Percentiles rank a stretch among this genome's conserved stretches.
These are phyloP conservation scores for Aphelenchoides besseyi DNA, from an alignment of 1,140 invertebrate genomes.

Conservation along the genomic window DNA sequence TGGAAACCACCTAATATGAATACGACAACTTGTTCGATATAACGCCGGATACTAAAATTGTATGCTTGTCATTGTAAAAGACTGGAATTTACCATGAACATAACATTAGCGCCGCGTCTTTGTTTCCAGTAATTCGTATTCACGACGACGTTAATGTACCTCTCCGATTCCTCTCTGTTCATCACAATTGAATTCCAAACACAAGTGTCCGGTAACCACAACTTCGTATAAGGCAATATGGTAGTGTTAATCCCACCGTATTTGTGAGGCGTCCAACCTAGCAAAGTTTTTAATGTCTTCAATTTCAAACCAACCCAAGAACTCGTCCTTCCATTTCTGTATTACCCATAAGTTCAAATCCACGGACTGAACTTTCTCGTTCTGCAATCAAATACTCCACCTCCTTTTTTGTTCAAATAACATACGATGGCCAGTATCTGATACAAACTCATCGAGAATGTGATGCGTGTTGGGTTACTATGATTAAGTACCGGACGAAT, in stretches of 20 bases:
- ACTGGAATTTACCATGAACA: no score
- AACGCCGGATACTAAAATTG: conserved; percentile 23
- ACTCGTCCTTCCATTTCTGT: conserved; percentile 62
- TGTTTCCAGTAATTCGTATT: conserved; percentile 60
- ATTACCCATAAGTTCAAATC: conserved; percentile 62
- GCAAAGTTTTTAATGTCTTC: conserved; percentile 17
- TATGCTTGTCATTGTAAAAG: background rate
- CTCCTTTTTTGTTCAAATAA: background rate
- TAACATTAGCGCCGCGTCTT: conserved; percentile 56
- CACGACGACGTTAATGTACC: conserved; percentile 61
- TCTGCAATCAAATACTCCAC: conserved; percentile 38
- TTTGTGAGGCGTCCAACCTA: conserved; percentile 34
- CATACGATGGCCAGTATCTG: conserved; percentile 61
- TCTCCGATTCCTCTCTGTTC: conserved; percentile 61
- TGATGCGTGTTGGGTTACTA: conserved; percentile 51
- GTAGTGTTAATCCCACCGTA: conserved; percentile 59
- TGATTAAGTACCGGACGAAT: conserved; percentile 60
- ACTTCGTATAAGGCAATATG: conserved; percentile 56
- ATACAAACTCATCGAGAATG: conserved; percentile 61
- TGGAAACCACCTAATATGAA: conserved; percentile 61
- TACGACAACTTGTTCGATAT: conserved; percentile 60
- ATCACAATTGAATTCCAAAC: conserved; percentile 56
- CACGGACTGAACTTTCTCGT: conserved; percentile 60
- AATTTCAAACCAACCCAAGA: conserved; percentile 56
- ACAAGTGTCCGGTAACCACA: conserved; percentile 56